Evolutionary conservation across 1,140 invertebrate species (phyloP).

Genomic region (Tetragonula clypearis): DNA sequence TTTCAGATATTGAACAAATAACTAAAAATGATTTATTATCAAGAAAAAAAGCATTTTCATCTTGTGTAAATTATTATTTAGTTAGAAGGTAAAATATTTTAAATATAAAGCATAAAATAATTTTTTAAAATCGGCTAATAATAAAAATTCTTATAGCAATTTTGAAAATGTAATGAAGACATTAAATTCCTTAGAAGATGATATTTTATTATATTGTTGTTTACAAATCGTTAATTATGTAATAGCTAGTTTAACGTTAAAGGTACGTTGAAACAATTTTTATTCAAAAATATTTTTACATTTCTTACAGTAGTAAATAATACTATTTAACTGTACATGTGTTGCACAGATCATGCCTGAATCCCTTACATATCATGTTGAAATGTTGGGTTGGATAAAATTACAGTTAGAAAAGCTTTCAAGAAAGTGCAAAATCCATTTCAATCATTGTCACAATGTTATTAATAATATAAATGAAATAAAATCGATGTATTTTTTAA

Average conservation of each 20-base stretch:
- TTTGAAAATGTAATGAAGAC: slow-evolving; percentile 67
- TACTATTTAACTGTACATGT: slow-evolving; percentile 23
- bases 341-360: slow-evolving; percentile 49
- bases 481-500: slow-evolving; percentile 63
- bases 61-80: slow-evolving; percentile 67
- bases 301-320: not conserved
- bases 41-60: slow-evolving; percentile 62
- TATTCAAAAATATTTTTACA: not conserved
- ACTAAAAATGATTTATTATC: slow-evolving; percentile 70
- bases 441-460: slow-evolving; percentile 37
- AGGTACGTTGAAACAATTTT: slow-evolving; percentile 54
- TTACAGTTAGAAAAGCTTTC: slow-evolving; percentile 58
- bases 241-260: slow-evolving; percentile 48
- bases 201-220: slow-evolving; percentile 65
- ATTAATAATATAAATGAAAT: slow-evolving; percentile 59
- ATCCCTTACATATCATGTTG: slow-evolving; percentile 54
- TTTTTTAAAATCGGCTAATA: slow-evolving; percentile 5
- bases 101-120: slow-evolving; percentile 23
- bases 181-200: slow-evolving; percentile 65
- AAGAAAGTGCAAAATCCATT: slow-evolving; percentile 18
- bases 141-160: slow-evolving; percentile 60
- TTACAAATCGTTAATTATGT: slow-evolving; percentile 67
- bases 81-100: slow-evolving; percentile 62
- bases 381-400: slow-evolving; percentile 63
- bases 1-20: slow-evolving; percentile 71